Base-by-base conservation (phyloP, 1,140 invertebrate genomes). In the Teleopsis dalmanni region DNA sequence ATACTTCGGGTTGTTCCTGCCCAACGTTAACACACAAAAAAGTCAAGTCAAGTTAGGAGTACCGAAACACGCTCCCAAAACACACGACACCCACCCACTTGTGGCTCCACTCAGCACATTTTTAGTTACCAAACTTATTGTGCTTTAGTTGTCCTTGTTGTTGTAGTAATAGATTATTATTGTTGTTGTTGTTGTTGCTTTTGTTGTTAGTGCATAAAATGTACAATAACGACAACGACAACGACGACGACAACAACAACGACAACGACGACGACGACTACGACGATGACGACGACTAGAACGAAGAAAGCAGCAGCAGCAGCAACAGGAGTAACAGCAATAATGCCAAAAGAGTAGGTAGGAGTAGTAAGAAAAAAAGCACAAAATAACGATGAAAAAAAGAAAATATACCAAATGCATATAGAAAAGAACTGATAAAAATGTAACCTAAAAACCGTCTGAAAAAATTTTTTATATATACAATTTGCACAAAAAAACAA, bases 371-470 rank as follows among this genome's bases (percentile, higher is more conserved):
- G 34, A 54, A 21, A 48, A 48, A 29, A 23, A 31, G 21, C 27
- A n/a, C n/a, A n/a, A n/a, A n/a, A n/a, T n/a, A n/a, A n/a, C n/a
- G n/a, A n/a, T n/a, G n/a, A n/a, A n/a, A n/a, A n/a, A n/a, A n/a
- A n/a, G n/a, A n/a, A n/a, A n/a, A n/a, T n/a, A n/a, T n/a, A n/a
- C n/a, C n/a, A n/a, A n/a, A n/a, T n/a, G n/a, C n/a, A n/a, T n/a
- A n/a, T n/a, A n/a, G 40, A 52, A 57, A 53, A 56, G 52, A 55
- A 62, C 54, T 61, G 56, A 60, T 66, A 66, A 64, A 62, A 60
- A 64, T 67, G 58, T 67, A 67, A 67, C 64, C 64, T 67, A 67
- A 67, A 67, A 67, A 67, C 64, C 59, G 55, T 59, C 60, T 56
- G 62, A 65, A 65, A 65, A 65, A 65, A 65, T 63, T 55, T 38